Conservation (phyloP, 2,888 invertebrate species). For the Serripes groenlandicus region DNA sequence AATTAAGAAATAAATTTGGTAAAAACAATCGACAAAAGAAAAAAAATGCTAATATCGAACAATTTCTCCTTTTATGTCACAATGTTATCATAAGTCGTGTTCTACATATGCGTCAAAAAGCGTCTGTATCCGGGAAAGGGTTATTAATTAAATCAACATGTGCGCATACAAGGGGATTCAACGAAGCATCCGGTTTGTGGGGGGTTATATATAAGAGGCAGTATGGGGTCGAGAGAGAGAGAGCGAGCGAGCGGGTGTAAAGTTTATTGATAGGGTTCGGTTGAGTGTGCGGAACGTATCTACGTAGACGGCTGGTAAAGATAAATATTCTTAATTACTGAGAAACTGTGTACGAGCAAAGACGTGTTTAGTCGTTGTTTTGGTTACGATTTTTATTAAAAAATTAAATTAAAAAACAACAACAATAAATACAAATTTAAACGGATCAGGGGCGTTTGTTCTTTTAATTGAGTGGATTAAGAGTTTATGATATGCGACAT, state of each 20-base stretch:
- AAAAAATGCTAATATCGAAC: not conserved
- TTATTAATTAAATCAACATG: not conserved
- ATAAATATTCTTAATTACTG: constrained; percentile 2
- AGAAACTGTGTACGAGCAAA: not conserved
- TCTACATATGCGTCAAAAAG: not conserved
- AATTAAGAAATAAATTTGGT: not conserved
- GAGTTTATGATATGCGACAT: not conserved
- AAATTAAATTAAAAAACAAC: no score
- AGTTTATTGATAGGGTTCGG: not conserved
- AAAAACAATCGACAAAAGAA: not conserved
- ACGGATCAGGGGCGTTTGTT: no score
- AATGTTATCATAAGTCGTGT: not conserved
- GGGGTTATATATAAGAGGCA: not conserved
- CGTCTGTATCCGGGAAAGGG: not conserved
- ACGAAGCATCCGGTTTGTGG: not conserved
- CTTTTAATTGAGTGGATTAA: not conserved
- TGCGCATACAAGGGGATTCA: not conserved
- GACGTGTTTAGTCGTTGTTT: constrained; percentile 1
- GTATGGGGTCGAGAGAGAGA: no score
- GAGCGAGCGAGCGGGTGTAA: not conserved
- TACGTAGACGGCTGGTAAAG: not conserved
- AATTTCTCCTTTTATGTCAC: not conserved
- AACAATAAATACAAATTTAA: no score
- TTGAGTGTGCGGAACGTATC: not conserved
- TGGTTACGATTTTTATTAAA: no score